Conservation (phyloP, 2,113 vertebrate species). For the Pseudopodoces humilis region DNA sequence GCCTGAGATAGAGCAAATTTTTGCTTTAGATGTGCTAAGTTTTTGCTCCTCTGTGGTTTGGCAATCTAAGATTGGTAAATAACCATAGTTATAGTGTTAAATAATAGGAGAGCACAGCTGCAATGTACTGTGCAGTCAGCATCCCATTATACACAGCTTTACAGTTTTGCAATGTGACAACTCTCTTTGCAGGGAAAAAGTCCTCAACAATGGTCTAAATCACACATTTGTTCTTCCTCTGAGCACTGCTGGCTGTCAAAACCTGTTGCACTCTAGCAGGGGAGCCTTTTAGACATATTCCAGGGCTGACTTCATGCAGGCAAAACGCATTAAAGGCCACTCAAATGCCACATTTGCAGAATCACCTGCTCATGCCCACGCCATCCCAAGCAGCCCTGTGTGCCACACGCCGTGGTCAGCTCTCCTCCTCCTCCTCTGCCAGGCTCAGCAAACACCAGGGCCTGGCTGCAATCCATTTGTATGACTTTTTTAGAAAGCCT, state of each 20-base stretch:
- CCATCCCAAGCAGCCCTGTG: background rate
- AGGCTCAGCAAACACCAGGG: background rate
- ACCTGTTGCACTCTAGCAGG: slow-evolving; percentile 31
- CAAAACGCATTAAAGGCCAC: slow-evolving; percentile 37
- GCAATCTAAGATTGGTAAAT: background rate
- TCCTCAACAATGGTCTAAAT: background rate
- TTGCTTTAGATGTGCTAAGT: background rate
- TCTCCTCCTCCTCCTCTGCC: background rate
- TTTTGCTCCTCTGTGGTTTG: background rate
- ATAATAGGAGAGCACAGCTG: background rate
- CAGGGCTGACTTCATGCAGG: slow-evolving; percentile 28
- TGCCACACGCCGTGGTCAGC: background rate
- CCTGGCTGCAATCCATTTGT: background rate
- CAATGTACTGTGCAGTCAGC: background rate
- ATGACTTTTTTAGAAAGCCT: background rate
- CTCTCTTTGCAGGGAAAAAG: background rate
- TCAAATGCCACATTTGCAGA: background rate
- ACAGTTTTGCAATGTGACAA: slow-evolving; percentile 15
- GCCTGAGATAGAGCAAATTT: background rate
- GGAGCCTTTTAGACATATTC: slow-evolving; percentile 30
- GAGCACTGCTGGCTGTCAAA: background rate
- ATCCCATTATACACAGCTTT: background rate
- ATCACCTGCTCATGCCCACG: background rate
- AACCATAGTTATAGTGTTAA: background rate
- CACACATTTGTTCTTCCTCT: background rate